phyloP scores from a whole-genome alignment of 1,140 invertebrate genomes.

The Xylocopa sonorina region DNA sequence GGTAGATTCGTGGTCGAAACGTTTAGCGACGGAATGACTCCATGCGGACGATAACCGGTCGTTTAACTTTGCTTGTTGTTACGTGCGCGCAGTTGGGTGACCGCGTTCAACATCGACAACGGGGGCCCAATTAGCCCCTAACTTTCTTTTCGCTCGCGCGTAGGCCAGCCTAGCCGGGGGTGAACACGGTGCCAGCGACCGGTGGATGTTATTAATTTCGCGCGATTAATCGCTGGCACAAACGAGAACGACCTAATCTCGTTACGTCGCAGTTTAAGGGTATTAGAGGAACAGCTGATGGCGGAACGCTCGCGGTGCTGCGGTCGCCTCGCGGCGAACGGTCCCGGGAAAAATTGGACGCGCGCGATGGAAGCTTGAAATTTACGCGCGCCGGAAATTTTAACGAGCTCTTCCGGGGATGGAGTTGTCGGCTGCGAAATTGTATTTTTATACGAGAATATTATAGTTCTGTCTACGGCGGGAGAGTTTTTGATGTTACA shows the following conservation, averaged over 20 bases:
- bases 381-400: background rate
- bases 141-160: background rate
- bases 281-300: background rate
- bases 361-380: background rate
- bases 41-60: constrained; percentile 46
- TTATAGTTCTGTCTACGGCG: background rate
- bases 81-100: background rate
- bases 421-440: background rate
- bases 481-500: background rate
- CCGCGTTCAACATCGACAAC: background rate
- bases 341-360: background rate
- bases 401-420: background rate
- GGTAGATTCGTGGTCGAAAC: constrained; percentile 24
- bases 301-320: background rate
- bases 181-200: no score
- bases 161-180: background rate
- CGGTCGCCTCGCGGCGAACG: background rate
- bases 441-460: background rate
- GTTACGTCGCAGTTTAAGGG: background rate
- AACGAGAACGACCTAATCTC: background rate
- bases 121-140: background rate
- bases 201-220: constrained; percentile 7
- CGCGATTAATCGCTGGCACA: background rate
- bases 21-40: constrained; percentile 50
- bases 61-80: constrained; percentile 41